These are phyloP conservation scores for Spatulosminthurus flaviceps DNA, from an alignment of 2,888 invertebrate species.

Conservation along the genomic window DNA sequence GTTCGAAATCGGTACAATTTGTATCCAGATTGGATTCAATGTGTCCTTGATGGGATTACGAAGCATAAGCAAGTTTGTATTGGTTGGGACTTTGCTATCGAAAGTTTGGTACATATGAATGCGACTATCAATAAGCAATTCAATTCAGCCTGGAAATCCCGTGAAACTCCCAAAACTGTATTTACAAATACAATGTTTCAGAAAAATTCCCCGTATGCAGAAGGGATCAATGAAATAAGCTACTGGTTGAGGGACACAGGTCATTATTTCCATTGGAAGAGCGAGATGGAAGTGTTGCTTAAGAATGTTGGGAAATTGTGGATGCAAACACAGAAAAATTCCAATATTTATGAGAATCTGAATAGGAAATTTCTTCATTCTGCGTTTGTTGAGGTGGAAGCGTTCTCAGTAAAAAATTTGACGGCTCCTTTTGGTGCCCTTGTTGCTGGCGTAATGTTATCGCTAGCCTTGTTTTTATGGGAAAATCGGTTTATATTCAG, in stretches of 20 bases:
- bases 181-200: constrained; percentile 14
- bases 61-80: constrained; percentile 12
- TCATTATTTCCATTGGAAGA: constrained; percentile 18
- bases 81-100: constrained; percentile 25
- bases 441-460: neutral
- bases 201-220: constrained; percentile 4
- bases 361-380: neutral
- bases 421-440: neutral
- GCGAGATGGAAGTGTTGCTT: neutral
- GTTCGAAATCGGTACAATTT: neutral
- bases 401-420: neutral
- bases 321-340: neutral
- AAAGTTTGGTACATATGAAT: neutral
- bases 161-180: neutral
- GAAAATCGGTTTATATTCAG: no score
- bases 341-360: neutral
- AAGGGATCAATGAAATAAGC: neutral
- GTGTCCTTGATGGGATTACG: neutral
- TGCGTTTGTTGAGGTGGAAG: neutral
- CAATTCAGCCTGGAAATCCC: constrained; percentile 2
- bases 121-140: neutral
- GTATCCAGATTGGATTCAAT: neutral
- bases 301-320: constrained; percentile 13
- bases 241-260: constrained; percentile 21
- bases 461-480: neutral